Evolutionary conservation across 2,888 invertebrate species (phyloP).

Genomic region (Nomada hirtipes): DNA sequence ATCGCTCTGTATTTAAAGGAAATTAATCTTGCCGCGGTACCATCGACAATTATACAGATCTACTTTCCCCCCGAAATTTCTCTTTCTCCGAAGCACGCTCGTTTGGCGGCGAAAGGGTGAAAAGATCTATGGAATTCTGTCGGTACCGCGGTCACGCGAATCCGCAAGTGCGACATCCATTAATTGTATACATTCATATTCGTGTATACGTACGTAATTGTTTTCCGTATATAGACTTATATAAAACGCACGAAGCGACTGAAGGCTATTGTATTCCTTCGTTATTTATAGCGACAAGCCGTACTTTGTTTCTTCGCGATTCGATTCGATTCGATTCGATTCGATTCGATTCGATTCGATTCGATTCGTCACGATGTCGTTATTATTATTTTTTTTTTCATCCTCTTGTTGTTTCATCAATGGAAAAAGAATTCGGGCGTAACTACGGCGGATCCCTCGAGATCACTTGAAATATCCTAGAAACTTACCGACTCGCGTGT

Average conservation of each 20-base stretch:
- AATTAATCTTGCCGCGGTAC: constrained; percentile 35
- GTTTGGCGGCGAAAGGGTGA: not conserved
- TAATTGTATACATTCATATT: constrained; percentile 60
- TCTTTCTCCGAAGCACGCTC: not conserved
- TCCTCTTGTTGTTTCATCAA: constrained; percentile 39
- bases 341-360: not conserved
- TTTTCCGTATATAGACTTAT: constrained; percentile 71
- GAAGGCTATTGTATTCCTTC: constrained; percentile 64
- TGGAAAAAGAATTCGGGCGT: constrained; percentile 70
- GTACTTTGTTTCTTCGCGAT: constrained; percentile 46
- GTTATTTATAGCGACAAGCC: constrained; percentile 67
- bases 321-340: constrained; percentile 24
- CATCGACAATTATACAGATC: constrained; percentile 41
- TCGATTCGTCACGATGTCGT: too few species aligned
- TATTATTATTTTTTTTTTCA: constrained; percentile 18
- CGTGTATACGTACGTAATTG: constrained; percentile 62
- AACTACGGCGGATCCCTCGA: constrained; percentile 64
- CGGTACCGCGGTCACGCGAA: constrained; percentile 23
- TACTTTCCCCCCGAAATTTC: not conserved
- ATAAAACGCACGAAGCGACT: constrained; percentile 74
- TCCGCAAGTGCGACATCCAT: constrained; percentile 57
- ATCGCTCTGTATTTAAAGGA: constrained; percentile 40
- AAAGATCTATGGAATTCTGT: constrained; percentile 32
- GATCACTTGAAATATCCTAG: constrained; percentile 67
- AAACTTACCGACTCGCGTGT: constrained; percentile 60